Evolutionary conservation across 2,797 vertebrate species (phyloP), one percentile per base, ranked within the genome.

Genomic region (Hoplostethus atlanticus): DNA sequence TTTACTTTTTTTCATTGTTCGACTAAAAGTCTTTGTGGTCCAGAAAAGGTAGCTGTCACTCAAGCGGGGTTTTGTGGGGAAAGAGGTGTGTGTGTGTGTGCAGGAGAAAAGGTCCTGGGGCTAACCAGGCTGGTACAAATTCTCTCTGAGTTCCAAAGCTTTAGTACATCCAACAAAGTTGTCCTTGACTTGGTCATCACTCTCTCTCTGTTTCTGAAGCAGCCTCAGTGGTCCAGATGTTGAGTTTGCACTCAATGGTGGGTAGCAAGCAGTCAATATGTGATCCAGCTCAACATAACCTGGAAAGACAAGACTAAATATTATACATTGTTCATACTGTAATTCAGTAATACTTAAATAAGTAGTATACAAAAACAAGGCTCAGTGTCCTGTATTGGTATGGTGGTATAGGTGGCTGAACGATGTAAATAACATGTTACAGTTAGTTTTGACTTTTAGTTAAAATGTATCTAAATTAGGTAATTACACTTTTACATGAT

Each of bases 251-350:
- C 91, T 91, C 92, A 84, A 89, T 91, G 94, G 92, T 94, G 75
- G 93, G 91, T 94, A 95, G 87, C 93, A 94, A 93, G 85, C 94
- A 95, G 92, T 89, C 95, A 96, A 96, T 96, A 94, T 95, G 93
- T 95, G 93, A 94, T 92, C 95, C 95, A 95, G 93, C 95, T 97
- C 95, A 92, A 89, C 89, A 96, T 96, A 96, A 95, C 95, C 97
- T 95, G 93, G 86, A 92, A 92, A 85, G 68, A 84, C 83, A 83
- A 86, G 61, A 1, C 16, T 30, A 10, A 55, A 55, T 10, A 54
- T 40, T 11, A 40, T 13, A 2, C 12, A 40, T 16, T 9, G 25
- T 64, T 6, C n/a, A 51, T 52, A 7, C 10, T 34, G 10, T 21
- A 51, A 21, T 25, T 51, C 21, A 15, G 50, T 25, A 4, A 21